Conservation (phyloP, 2,888 invertebrate genomes). For the Sarcophaga variegata region DNA sequence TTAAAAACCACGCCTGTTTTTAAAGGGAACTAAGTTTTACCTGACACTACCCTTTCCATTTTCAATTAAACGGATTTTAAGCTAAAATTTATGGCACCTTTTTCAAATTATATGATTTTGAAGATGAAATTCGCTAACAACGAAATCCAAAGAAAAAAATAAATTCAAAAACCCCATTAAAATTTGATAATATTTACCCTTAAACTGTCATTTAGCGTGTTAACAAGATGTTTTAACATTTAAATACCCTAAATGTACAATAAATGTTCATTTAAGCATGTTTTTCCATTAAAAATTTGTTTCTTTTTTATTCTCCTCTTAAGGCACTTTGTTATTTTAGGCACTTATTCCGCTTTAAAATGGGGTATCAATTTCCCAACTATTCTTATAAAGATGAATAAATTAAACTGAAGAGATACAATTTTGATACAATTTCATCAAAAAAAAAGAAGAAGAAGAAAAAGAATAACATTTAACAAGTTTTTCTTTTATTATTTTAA, state of each 20-base stretch:
- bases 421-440: not conserved
- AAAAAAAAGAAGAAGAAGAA: conserved; percentile 14
- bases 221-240: not conserved
- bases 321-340: not conserved
- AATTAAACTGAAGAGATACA: not conserved
- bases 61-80: too few species aligned
- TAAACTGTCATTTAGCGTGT: not conserved
- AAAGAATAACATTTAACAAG: conserved; percentile 57
- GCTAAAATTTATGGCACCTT: not conserved
- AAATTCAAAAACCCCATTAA: not conserved
- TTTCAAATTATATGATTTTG: not conserved
- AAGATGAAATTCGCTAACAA: not conserved
- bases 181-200: not conserved
- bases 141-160: too few species aligned
- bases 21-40: too few species aligned
- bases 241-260: not conserved
- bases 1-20: too few species aligned
- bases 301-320: not conserved
- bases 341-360: not conserved
- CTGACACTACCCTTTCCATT: too few species aligned
- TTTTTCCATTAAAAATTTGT: not conserved
- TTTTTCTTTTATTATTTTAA: conserved; percentile 14
- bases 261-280: not conserved
- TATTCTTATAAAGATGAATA: not conserved
- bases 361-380: not conserved